A percentile compares a stretch with the other conserved stretches of the same genome.
Conservation (phyloP, 2,113 vertebrate species). For the Pao palembangensis region DNA sequence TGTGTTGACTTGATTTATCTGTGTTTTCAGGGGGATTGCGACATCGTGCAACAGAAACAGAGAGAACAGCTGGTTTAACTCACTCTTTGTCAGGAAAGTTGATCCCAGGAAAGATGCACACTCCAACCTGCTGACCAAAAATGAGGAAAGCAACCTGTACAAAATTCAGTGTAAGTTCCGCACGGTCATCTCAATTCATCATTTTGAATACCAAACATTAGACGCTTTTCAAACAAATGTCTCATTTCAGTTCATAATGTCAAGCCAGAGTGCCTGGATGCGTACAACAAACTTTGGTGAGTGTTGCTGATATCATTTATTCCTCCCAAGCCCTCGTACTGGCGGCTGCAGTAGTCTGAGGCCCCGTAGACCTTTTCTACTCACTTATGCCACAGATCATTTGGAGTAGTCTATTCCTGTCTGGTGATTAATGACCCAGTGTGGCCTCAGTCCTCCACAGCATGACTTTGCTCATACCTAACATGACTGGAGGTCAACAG, state of each 20-base stretch:
- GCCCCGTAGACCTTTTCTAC: neutral
- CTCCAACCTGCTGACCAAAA: conserved; percentile 90
- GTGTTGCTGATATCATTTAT: conserved; percentile 33
- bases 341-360: neutral
- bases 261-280: conserved; percentile 94
- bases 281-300: conserved; percentile 98
- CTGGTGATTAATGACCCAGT: conserved; percentile 22
- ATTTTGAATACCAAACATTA: neutral
- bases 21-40: conserved; percentile 55
- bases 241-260: conserved; percentile 95
- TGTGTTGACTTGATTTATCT: neutral
- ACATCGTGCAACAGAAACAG: conserved; percentile 58
- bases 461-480: conserved; percentile 24
- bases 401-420: conserved; percentile 48
- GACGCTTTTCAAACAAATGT: neutral
- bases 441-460: conserved; percentile 15
- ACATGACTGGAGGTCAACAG: conserved; percentile 17
- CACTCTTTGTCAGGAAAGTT: conserved; percentile 91
- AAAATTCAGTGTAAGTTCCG: conserved; percentile 90
- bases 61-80: conserved; percentile 92
- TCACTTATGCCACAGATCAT: too few relatives aligned
- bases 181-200: neutral
- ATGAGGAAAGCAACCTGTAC: conserved; percentile 92
- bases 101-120: conserved; percentile 95
- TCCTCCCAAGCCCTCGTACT: too few relatives aligned